A percentile compares a stretch with the other conserved stretches of the same genome.
Evolutionary conservation across 2,888 invertebrate genomes (phyloP).

Genomic region (Tipula vernalis): DNA sequence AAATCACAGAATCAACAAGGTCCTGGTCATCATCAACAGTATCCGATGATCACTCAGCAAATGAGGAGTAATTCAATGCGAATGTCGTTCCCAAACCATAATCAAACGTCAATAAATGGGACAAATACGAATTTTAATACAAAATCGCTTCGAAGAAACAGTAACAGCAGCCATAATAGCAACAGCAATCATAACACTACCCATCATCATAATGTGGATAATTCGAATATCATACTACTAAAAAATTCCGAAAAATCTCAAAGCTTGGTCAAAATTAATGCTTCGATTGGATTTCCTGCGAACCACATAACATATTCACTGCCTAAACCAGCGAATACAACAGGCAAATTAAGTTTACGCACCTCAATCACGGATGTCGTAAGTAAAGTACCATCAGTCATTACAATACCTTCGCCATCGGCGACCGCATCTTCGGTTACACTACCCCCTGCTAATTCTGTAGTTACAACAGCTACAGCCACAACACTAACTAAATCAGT

Average conservation of each 20-base stretch:
- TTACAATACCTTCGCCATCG: slow-evolving; percentile 30
- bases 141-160: slow-evolving; percentile 22
- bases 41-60: neutral
- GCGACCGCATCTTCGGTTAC: slow-evolving; percentile 16
- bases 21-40: slow-evolving; percentile 5
- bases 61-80: slow-evolving; percentile 6
- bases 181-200: slow-evolving; percentile 12
- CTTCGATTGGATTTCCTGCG: slow-evolving; percentile 34
- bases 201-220: neutral
- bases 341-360: slow-evolving; percentile 32
- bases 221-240: slow-evolving; percentile 11
- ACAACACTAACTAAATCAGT: slow-evolving; percentile 9
- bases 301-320: slow-evolving; percentile 33
- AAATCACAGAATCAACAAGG: slow-evolving; percentile 17
- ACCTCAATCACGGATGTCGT: slow-evolving; percentile 34
- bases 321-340: slow-evolving; percentile 28
- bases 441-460: slow-evolving; percentile 15
- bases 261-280: slow-evolving; percentile 30
- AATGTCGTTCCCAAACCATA: slow-evolving; percentile 12
- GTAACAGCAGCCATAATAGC: slow-evolving; percentile 19
- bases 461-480: slow-evolving; percentile 9
- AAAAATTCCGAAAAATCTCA: slow-evolving; percentile 18
- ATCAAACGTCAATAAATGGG: slow-evolving; percentile 12
- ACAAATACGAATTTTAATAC: slow-evolving; percentile 18
- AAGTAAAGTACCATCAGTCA: slow-evolving; percentile 34